Evolutionary conservation across 2,797 vertebrate species (phyloP).

Genomic region (Sebastes steindachneri): DNA sequence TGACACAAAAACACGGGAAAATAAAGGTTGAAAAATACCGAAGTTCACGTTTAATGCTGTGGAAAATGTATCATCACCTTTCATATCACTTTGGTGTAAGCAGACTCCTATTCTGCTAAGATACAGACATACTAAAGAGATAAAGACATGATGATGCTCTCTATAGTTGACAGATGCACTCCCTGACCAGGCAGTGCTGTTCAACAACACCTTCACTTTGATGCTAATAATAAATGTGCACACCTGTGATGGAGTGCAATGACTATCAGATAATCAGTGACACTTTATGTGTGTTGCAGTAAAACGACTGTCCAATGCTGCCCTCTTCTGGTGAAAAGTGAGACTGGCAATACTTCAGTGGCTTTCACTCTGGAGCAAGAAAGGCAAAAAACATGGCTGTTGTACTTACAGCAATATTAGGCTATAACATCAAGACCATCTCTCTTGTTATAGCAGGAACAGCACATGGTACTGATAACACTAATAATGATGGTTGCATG

Average conservation of each 20-base stretch:
- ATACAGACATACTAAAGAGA: neutral
- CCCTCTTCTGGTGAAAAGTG: conserved; percentile 38
- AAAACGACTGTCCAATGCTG: conserved; percentile 15
- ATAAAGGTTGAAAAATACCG: no score
- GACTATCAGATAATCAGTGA: neutral
- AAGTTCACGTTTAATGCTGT: neutral
- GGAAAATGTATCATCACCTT: neutral
- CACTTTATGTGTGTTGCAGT: neutral
- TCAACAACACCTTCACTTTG: neutral
- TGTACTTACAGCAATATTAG: neutral
- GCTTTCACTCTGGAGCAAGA: neutral
- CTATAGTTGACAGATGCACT: neutral
- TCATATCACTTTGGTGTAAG: neutral
- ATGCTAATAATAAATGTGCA: neutral
- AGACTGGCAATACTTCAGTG: neutral
- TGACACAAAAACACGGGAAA: no score
- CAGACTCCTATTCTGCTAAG: neutral
- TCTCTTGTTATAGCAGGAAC: neutral
- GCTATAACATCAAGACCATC: neutral
- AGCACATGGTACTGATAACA: no score
- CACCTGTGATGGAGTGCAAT: neutral
- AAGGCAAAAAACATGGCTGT: neutral
- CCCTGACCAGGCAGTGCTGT: neutral
- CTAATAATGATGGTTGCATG: no score
- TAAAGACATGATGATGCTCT: neutral